phyloP scores from a whole-genome alignment of 2,888 invertebrate species.

The Dasysyrphus albostriatus region DNA sequence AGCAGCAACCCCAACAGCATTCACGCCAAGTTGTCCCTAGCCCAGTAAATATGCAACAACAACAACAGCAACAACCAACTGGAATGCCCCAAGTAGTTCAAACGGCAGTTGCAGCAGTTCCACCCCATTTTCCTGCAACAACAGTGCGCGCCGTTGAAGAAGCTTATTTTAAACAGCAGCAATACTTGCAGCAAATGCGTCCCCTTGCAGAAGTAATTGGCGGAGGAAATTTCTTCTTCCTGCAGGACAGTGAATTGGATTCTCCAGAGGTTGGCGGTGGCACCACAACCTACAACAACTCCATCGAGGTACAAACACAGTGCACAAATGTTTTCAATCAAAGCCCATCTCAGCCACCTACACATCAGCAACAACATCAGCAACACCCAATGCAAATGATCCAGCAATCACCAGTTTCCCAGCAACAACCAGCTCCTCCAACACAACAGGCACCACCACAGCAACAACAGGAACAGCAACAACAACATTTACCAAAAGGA shows the following conservation, averaged over 20 bases:
- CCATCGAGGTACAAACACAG: constrained; percentile 60
- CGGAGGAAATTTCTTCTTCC: constrained; percentile 90
- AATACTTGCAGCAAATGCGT: constrained; percentile 85
- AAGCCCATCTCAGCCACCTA: constrained; percentile 68
- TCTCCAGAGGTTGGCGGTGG: constrained; percentile 85
- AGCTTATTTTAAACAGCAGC: constrained; percentile 86
- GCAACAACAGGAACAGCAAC: constrained; percentile 83
- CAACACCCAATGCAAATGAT: constrained; percentile 59
- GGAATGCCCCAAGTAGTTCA: constrained; percentile 77
- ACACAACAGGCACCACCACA: constrained; percentile 77
- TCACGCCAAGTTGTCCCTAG: constrained; percentile 71
- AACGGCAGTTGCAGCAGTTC: constrained; percentile 67
- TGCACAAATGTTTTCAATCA: constrained; percentile 64
- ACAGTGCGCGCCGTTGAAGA: constrained; percentile 87
- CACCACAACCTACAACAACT: constrained; percentile 48
- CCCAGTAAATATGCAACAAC: constrained; percentile 72
- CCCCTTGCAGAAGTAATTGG: constrained; percentile 91
- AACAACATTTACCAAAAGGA: constrained; percentile 79
- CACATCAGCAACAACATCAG: constrained; percentile 73
- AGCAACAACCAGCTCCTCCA: constrained; percentile 75
- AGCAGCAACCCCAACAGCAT: constrained; percentile 19
- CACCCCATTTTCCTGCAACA: constrained; percentile 84
- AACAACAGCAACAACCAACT: constrained; percentile 73
- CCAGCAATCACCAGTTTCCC: constrained; percentile 55
- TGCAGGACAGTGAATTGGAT: constrained; percentile 96